Conservation (phyloP, 2,888 invertebrate genomes). For the Cantharis nigra region DNA sequence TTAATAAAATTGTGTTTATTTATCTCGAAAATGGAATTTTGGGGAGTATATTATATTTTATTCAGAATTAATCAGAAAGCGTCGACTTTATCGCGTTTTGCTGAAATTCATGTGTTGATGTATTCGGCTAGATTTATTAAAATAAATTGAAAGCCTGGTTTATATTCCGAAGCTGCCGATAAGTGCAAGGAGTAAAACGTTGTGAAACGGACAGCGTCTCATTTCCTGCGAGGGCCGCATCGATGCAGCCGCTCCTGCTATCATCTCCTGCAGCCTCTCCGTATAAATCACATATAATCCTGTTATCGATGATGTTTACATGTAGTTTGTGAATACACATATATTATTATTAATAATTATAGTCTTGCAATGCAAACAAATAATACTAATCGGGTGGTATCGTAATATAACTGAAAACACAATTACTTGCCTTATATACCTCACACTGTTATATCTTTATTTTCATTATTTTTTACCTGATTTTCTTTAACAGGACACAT, state of each 20-base stretch:
- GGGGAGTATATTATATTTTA: constrained; percentile 23
- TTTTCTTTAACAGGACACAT: background rate
- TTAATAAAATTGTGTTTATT: background rate
- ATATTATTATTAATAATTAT: constrained; percentile 1
- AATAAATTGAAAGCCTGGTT: constrained; percentile 56
- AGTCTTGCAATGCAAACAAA: background rate
- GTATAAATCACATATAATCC: constrained; percentile 36
- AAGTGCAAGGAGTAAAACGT: constrained; percentile 48
- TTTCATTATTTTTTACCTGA: background rate
- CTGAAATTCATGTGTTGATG: constrained; percentile 53
- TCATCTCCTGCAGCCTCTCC: constrained; percentile 36
- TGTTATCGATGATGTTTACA: constrained; percentile 22
- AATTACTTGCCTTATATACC: background rate
- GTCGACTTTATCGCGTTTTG: constrained; percentile 45
- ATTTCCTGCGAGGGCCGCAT: constrained; percentile 39
- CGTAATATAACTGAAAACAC: background rate
- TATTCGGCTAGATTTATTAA: constrained; percentile 57
- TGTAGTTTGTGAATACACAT: constrained; percentile 12
- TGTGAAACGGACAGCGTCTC: constrained; percentile 41
- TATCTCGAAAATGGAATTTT: constrained; percentile 12
- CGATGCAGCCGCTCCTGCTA: constrained; percentile 34
- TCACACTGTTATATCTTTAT: background rate
- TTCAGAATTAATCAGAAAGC: constrained; percentile 36
- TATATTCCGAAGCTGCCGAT: constrained; percentile 42
- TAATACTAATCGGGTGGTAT: background rate